Percentiles rank a stretch among this genome's conserved stretches.
These are phyloP conservation scores for Sternarchorhynchus goeldii DNA, from an alignment of 2,797 vertebrate genomes.

Conservation along the genomic window DNA sequence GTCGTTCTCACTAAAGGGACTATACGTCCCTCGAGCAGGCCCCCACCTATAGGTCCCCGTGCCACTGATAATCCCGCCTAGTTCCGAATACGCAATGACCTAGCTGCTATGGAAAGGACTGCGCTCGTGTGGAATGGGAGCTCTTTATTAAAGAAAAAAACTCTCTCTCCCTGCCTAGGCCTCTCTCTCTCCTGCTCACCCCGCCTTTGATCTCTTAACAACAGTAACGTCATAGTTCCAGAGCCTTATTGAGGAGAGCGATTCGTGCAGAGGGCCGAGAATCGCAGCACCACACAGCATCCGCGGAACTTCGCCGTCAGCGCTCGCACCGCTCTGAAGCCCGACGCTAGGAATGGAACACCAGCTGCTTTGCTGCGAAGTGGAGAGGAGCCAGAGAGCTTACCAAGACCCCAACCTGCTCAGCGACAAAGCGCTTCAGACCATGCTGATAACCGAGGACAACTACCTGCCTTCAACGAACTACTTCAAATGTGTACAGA, in stretches of 20 bases:
- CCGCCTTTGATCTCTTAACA: conserved; percentile 89
- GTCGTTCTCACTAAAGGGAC: no score
- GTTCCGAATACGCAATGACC: conserved; percentile 72
- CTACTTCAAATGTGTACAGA: conserved; percentile 99
- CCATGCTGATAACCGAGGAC: conserved; percentile 94
- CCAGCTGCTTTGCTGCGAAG: conserved; percentile 97
- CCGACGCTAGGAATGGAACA: conserved; percentile 81
- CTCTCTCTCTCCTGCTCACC: conserved; percentile 79
- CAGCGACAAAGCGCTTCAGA: conserved; percentile 89
- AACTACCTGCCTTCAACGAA: conserved; percentile 90
- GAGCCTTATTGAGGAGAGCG: conserved; percentile 77
- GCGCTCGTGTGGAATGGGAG: conserved; percentile 70
- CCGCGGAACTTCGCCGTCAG: conserved; percentile 64
- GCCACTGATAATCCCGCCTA: conserved; percentile 66
- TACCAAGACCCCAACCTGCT: conserved; percentile 93
- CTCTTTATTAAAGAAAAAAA: conserved; percentile 69
- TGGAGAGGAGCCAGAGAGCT: conserved; percentile 92
- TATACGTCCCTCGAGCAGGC: no score
- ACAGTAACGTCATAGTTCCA: conserved; percentile 85
- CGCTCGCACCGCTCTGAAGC: conserved; percentile 52
- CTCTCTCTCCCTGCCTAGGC: conserved; percentile 65
- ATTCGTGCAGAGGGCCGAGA: conserved; percentile 59
- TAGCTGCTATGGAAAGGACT: conserved; percentile 69
- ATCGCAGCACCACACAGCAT: conserved; percentile 71
- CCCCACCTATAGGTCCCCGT: not conserved